Evolutionary conservation across 1,140 invertebrate genomes (phyloP).

Genomic region (Drosophila guanche): DNA sequence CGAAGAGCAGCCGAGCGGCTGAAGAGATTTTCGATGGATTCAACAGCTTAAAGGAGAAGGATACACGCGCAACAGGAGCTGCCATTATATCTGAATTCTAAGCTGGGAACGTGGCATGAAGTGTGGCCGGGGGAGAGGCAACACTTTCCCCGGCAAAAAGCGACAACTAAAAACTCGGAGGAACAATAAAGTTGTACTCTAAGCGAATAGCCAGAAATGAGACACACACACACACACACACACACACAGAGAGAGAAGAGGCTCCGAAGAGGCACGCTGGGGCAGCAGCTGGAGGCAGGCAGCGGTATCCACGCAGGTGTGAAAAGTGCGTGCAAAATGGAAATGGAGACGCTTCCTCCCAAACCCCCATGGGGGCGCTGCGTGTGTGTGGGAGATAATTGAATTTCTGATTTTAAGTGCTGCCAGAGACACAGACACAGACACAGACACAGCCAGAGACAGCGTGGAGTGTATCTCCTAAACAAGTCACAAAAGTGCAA

Average conservation of each 20-base stretch:
- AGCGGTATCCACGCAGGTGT: conserved; percentile 54
- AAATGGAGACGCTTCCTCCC: conserved; percentile 3
- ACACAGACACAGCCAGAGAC: background rate
- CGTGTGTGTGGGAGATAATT: conserved; percentile 63
- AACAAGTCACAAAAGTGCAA: conserved; percentile 80
- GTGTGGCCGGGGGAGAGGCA: background rate
- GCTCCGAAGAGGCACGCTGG: conserved; percentile 45
- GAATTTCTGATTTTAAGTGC: conserved; percentile 80
- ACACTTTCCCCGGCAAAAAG: background rate
- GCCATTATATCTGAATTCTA: background rate
- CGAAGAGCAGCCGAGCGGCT: conserved; percentile 32
- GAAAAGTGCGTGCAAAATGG: conserved; percentile 72
- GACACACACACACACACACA: too few species aligned
- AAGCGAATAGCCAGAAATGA: background rate
- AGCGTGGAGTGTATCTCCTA: conserved; percentile 37
- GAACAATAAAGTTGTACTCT: conserved; percentile 55
- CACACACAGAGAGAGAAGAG: too few species aligned
- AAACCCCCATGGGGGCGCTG: background rate
- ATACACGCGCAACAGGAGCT: conserved; percentile 2
- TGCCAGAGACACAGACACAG: conserved; percentile 30
- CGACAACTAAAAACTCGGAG: conserved; percentile 26
- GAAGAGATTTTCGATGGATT: conserved; percentile 22
- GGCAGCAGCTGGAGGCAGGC: too few species aligned
- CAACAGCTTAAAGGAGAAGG: background rate
- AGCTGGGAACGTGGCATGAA: background rate